Evolutionary conservation across 2,888 invertebrate species (phyloP), one percentile per base, ranked within the genome.

Genomic region (Drosophila paramelanica): DNA sequence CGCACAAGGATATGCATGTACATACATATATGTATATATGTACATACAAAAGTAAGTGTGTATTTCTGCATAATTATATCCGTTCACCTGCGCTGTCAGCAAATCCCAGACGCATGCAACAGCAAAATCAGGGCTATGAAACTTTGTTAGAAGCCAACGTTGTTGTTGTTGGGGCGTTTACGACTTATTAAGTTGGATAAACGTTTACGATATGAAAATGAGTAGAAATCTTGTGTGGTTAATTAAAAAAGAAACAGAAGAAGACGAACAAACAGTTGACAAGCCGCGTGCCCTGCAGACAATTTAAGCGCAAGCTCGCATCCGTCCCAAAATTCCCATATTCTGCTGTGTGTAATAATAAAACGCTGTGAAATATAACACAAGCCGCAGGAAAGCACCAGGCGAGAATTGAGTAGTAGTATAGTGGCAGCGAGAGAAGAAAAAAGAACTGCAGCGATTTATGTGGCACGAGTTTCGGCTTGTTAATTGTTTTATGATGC

Each of bases 121-220:
- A 74, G 51, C 8, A 23, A 39, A 38, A 33, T 4, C 20, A 33
- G 56, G 47, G 60, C 49, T 27, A 74, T 73, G 73, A 85, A 88
- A 88, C 80, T 81, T 81, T 81, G 88, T 77, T 88, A 74, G 89
- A 89, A 67, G 58, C 41, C 51, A 17, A 17, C 17, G 17, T 17
- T 17, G 41, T 56, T 46, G 56, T 10, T 39, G 61, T 45, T 70
- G 67, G 61, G 31, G 64, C 58, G 80, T 90, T 89, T 90, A 90
- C 86, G 89, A 89, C 90, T 89, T 89, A 87, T 89, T 89, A 90
- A 90, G 85, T 82, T 82, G 90, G 90, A 82, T 89, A 89, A 90
- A 89, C 90, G 90, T 90, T 89, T 89, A 87, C 76, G 89, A 79
- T 89, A 79, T 81, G 89, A 89, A 88, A 79, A 81, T 85, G 82